phyloP scores from a whole-genome alignment of 1,140 invertebrate species.

The Saccostrea cuccullata region DNA sequence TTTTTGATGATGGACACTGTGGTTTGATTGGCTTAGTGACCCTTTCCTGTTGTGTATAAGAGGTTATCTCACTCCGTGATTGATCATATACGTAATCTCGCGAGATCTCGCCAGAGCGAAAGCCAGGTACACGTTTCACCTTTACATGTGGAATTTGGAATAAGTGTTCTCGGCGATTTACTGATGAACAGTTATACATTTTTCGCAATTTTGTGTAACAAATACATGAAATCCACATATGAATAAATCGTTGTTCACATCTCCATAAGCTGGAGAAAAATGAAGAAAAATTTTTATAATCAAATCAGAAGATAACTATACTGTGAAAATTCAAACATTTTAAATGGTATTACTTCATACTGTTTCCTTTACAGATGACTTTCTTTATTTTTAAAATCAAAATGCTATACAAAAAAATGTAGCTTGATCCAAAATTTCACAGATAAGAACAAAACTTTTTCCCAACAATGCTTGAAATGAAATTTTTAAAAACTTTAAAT shows the following conservation, averaged over 20 bases:
- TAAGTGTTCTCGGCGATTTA: not conserved
- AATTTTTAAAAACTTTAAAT: too few relatives aligned
- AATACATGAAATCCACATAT: not conserved
- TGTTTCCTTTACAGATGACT: too few relatives aligned
- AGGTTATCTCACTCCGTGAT: not conserved
- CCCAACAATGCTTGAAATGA: too few relatives aligned
- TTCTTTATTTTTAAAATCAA: too few relatives aligned
- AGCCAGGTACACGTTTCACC: not conserved
- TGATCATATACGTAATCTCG: not conserved
- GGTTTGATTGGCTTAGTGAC: not conserved
- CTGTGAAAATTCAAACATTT: too few relatives aligned
- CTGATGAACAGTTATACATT: not conserved
- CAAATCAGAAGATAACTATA: too few relatives aligned
- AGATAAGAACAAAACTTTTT: too few relatives aligned
- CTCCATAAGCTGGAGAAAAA: too few relatives aligned
- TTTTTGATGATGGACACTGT: not conserved
- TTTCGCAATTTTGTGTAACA: not conserved
- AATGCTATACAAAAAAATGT: too few relatives aligned
- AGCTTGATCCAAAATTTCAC: too few relatives aligned
- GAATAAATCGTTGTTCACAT: not conserved
- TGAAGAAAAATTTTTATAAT: too few relatives aligned
- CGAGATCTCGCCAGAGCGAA: not conserved
- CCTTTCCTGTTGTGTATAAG: not conserved
- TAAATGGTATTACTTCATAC: too few relatives aligned
- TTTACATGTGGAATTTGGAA: not conserved